Percentiles rank a stretch among this genome's conserved stretches.
These are phyloP conservation scores for Pollenia amentaria DNA, from an alignment of 2,888 invertebrate species.

Conservation along the genomic window DNA sequence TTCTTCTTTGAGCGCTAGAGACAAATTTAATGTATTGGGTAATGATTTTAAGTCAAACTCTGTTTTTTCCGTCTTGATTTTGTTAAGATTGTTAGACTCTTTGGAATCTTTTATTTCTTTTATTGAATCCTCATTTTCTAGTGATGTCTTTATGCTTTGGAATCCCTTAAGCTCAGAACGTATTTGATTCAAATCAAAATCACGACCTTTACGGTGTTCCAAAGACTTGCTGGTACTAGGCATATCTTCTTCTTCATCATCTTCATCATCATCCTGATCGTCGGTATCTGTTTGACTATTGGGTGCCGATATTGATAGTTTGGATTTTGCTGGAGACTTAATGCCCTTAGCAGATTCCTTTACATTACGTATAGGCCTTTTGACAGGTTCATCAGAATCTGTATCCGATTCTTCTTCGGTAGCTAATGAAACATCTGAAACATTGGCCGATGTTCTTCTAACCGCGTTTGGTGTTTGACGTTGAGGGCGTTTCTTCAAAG, in stretches of 20 bases:
- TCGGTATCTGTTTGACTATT: conserved; percentile 86
- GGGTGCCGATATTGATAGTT: conserved; percentile 77
- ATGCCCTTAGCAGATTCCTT: conserved; percentile 76
- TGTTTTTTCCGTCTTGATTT: conserved; percentile 76
- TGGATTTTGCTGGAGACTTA: conserved; percentile 75
- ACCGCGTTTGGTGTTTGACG: conserved; percentile 80
- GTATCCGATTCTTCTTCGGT: conserved; percentile 87
- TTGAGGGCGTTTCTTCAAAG: conserved; percentile 84
- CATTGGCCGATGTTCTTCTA: conserved; percentile 86
- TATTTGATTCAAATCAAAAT: conserved; percentile 94
- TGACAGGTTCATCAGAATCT: conserved; percentile 85
- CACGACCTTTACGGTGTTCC: conserved; percentile 86
- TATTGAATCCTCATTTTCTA: conserved; percentile 56
- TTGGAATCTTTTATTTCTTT: conserved; percentile 65
- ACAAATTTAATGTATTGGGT: conserved; percentile 33
- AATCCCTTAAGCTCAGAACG: conserved; percentile 93
- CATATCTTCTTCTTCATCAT: conserved; percentile 72
- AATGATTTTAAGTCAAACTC: conserved; percentile 72
- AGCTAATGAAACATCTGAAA: conserved; percentile 86
- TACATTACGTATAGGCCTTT: conserved; percentile 78
- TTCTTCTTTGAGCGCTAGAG: conserved; percentile 62
- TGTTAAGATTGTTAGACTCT: conserved; percentile 17
- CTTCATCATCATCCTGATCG: conserved; percentile 82
- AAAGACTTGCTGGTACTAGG: conserved; percentile 72
- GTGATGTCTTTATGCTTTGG: conserved; percentile 86